Conservation (phyloP, 2,797 vertebrate species). For the Serranus cabrilla region DNA sequence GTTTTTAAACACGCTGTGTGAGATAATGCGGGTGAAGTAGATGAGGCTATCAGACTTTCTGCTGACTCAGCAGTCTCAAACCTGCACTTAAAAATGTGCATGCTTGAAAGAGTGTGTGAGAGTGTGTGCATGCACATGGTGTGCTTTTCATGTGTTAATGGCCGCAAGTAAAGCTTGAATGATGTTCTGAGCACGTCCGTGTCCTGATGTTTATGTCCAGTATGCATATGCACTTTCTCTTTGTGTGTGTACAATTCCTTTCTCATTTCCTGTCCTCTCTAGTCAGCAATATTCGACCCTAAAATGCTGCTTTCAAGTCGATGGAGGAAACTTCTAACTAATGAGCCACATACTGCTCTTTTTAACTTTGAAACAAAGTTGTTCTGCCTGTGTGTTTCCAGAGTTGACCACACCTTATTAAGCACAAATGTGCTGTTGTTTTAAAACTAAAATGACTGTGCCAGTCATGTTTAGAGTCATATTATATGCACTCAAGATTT, state of each 20-base stretch:
- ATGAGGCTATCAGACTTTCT: conserved; percentile 56
- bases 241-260: neutral
- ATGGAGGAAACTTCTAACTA: neutral
- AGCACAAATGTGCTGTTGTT: too few species aligned
- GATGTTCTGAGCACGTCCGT: neutral
- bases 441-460: too few species aligned
- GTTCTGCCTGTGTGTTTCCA: neutral
- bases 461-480: too few species aligned
- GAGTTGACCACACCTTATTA: too few species aligned
- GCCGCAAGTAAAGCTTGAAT: neutral
- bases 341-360: conserved; percentile 1
- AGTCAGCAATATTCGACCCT: neutral
- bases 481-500: too few species aligned
- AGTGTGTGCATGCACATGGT: neutral
- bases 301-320: neutral
- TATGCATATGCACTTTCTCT: neutral
- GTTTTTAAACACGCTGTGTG: conserved; percentile 56
- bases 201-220: neutral
- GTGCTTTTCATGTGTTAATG: neutral
- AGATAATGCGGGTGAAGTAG: conserved; percentile 49
- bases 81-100: conserved; percentile 37
- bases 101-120: neutral
- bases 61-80: conserved; percentile 45
- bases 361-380: conserved; percentile 1
- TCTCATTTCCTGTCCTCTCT: neutral